These are phyloP conservation scores for Bolinopsis microptera DNA, from an alignment of 37 sponge, comb jelly and placozoan species.

Conservation along the genomic window DNA sequence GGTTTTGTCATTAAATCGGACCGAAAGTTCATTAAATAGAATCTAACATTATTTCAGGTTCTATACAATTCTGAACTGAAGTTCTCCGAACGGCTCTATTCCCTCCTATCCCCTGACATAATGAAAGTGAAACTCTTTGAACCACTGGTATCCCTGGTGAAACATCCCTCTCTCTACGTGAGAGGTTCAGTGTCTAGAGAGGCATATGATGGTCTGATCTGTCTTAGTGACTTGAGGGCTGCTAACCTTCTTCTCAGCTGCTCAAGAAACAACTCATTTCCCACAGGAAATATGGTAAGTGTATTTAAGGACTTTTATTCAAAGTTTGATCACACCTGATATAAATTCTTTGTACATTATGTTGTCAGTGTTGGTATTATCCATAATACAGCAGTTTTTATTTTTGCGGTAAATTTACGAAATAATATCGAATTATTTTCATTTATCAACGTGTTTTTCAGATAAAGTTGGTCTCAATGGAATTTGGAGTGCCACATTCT, in stretches of 20 bases:
- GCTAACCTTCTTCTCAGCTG: slow-evolving; percentile 20
- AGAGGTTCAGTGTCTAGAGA: slow-evolving; percentile 65
- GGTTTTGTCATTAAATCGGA: too few species aligned
- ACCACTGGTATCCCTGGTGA: slow-evolving; percentile 69
- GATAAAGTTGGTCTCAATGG: slow-evolving; percentile 52
- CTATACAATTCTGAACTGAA: slow-evolving; percentile 80
- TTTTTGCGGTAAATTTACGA: too few species aligned
- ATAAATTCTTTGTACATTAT: too few species aligned
- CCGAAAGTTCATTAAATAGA: too few species aligned
- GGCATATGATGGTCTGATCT: slow-evolving; percentile 74
- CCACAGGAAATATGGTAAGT: slow-evolving; percentile 43
- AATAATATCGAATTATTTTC: too few species aligned
- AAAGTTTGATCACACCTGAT: too few species aligned
- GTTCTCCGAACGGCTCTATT: slow-evolving; percentile 84
- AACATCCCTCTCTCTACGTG: slow-evolving; percentile 74
- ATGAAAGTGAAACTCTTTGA: slow-evolving; percentile 70
- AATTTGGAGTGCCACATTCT: slow-evolving; percentile 61
- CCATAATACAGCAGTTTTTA: too few species aligned
- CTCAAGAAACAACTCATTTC: slow-evolving; percentile 23
- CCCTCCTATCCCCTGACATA: slow-evolving; percentile 78
- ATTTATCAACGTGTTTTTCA: too few species aligned
- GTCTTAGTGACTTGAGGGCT: slow-evolving; percentile 69
- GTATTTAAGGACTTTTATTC: not conserved
- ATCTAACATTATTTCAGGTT: slow-evolving; percentile 68
- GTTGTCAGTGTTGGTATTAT: too few species aligned